Evolutionary conservation across 2,888 invertebrate species (phyloP).

Genomic region (Phalangium opilio): DNA sequence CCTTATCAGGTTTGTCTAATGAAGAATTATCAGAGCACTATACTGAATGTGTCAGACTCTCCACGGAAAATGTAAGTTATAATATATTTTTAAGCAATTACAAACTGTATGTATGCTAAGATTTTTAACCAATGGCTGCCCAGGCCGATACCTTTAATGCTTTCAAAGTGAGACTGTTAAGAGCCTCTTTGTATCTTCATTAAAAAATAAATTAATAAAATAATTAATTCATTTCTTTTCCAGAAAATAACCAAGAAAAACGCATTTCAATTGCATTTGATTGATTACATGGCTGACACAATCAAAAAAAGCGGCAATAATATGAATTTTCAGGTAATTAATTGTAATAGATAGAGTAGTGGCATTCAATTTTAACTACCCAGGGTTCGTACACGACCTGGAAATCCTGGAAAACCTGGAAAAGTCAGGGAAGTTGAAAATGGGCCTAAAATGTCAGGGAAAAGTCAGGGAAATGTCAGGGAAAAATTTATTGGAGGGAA

Average conservation of each 20-base stretch:
- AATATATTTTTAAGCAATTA: background rate
- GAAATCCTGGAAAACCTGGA: too few species aligned
- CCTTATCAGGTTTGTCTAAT: conserved; percentile 3
- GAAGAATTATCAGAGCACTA: conserved; percentile 44
- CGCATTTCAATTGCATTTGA: conserved; percentile 70
- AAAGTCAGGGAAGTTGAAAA: too few species aligned
- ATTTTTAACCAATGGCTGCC: too few species aligned
- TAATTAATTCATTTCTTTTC: too few species aligned
- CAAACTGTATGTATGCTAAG: too few species aligned
- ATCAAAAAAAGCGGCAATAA: conserved; percentile 49
- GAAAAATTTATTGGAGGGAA: too few species aligned
- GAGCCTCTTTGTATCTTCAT: background rate
- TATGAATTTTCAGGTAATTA: conserved; percentile 36
- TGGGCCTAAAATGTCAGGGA: too few species aligned
- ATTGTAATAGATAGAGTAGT: too few species aligned
- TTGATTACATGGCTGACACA: conserved; percentile 66
- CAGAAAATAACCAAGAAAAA: conserved; percentile 72
- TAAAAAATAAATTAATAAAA: too few species aligned
- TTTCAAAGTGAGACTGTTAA: background rate
- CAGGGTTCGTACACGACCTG: too few species aligned
- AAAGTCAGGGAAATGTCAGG: too few species aligned
- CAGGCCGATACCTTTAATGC: background rate
- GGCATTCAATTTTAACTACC: too few species aligned
- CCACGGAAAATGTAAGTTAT: conserved; percentile 46
- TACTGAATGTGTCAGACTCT: conserved; percentile 56